These are phyloP conservation scores for Cephus runcator DNA, from an alignment of 2,888 invertebrate genomes.

Conservation along the genomic window DNA sequence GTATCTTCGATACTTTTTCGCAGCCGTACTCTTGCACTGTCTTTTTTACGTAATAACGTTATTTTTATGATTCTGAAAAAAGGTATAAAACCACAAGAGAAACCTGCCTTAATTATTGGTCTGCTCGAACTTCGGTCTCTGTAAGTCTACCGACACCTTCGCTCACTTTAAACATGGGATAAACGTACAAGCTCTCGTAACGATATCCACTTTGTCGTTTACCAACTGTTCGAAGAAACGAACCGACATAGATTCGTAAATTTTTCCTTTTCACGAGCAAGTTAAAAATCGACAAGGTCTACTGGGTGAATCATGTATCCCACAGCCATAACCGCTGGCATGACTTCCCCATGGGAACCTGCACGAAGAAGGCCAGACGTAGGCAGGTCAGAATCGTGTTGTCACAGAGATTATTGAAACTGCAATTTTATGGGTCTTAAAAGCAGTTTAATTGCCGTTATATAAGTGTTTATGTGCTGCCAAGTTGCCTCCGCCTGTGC, in stretches of 20 bases:
- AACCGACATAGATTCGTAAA: neutral
- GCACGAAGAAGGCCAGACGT: constrained; percentile 31
- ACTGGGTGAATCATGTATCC: neutral
- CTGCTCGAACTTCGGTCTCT: neutral
- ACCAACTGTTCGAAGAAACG: neutral
- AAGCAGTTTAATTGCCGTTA: constrained; percentile 67
- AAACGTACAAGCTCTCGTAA: neutral
- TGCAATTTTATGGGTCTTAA: constrained; percentile 67
- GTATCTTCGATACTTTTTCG: neutral
- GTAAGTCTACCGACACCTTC: neutral
- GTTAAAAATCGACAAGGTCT: neutral
- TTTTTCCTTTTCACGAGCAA: neutral
- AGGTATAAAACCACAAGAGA: neutral
- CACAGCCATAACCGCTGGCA: neutral
- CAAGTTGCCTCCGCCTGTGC: constrained; percentile 60
- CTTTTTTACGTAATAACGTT: neutral
- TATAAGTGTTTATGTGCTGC: constrained; percentile 66
- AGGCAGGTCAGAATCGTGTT: constrained; percentile 63
- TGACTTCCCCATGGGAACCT: constrained; percentile 22
- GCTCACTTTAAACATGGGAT: neutral
- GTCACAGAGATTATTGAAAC: constrained; percentile 66
- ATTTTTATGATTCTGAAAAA: neutral
- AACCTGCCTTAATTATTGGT: neutral
- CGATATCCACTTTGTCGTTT: neutral
- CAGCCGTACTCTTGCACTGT: neutral